These are phyloP conservation scores for Mungos mungo DNA, from an alignment of 2,113 vertebrate genomes.

Conservation along the genomic window DNA sequence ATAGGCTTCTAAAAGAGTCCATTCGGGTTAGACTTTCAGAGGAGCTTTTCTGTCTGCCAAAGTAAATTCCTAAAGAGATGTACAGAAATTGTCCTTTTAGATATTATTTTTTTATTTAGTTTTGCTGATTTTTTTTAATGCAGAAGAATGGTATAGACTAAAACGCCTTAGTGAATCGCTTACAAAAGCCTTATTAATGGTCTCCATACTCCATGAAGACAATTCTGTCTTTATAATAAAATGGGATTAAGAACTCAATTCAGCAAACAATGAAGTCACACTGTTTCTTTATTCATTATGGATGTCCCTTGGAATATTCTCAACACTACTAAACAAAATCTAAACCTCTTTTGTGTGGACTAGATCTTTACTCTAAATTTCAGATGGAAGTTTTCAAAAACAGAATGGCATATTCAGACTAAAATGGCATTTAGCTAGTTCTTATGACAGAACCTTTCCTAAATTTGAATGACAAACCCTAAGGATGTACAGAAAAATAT, in stretches of 20 bases:
- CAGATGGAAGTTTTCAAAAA: neutral
- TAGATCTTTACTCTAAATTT: neutral
- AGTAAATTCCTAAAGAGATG: constrained; percentile 22
- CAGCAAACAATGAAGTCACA: neutral
- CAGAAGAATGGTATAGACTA: neutral
- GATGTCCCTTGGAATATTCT: constrained; percentile 21
- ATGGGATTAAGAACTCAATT: neutral
- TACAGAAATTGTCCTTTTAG: constrained; percentile 39
- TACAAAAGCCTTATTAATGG: neutral
- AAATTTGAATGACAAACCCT: constrained; percentile 41
- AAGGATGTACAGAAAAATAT: constrained; percentile 37
- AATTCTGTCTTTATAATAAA: constrained; percentile 45
- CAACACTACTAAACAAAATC: constrained; percentile 23
- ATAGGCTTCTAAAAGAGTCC: constrained; percentile 2
- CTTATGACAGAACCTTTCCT: neutral
- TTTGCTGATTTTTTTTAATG: constrained; percentile 36
- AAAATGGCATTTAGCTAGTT: neutral
- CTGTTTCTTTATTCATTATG: neutral
- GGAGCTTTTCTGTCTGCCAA: neutral
- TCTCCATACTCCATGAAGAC: neutral
- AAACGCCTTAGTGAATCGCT: neutral
- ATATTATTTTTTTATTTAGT: constrained; percentile 34
- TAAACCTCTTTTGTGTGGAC: neutral
- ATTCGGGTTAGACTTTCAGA: constrained; percentile 45
- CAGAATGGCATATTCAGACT: neutral